Base-by-base conservation (phyloP, 2,113 vertebrate species). In the Narcine bancroftii region DNA sequence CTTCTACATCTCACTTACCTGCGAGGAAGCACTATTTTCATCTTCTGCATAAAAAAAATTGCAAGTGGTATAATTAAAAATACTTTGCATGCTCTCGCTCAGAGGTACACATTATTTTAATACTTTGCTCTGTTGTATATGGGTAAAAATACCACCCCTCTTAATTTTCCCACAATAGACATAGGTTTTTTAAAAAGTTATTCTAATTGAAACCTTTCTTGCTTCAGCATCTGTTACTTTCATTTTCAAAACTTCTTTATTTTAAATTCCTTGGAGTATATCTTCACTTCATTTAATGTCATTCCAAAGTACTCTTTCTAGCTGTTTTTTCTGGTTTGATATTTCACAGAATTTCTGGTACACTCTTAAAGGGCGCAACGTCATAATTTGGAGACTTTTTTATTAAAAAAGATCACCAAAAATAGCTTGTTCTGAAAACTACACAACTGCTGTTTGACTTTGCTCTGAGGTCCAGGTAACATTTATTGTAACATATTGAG, bases 121-220 rank as follows among this genome's bases (percentile, higher is more conserved):
- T 69, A 69, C 87, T 45, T 69, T 66, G 87, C 63, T 26, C 63
- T 42, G 65, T 47, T 91, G 71, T 33, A 69, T 45, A 71, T 45
- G 21, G 45, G 47, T 29, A 33, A 24, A 91, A 69, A 91, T 63
- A 53, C 6, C 42, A 36, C n/a, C 81, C 21, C 39, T 47, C 19
- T 91, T 69, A 71, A 47, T 91, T 91, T 91, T 39, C 89, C 56
- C 39, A n/a, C n/a, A n/a, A n/a, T n/a, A n/a, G n/a, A n/a, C n/a
- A n/a, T n/a, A n/a, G n/a, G n/a, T n/a, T n/a, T n/a, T n/a, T n/a
- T n/a, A n/a, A n/a, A n/a, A n/a, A n/a, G n/a, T n/a, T n/a, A n/a
- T n/a, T n/a, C n/a, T n/a, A n/a, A n/a, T n/a, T n/a, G n/a, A n/a
- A n/a, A 89, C 36, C 47, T 26, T 42, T 71, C 63, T 47, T 47